These are phyloP conservation scores for Blera fallax DNA, from an alignment of 2,888 invertebrate genomes.

Conservation along the genomic window DNA sequence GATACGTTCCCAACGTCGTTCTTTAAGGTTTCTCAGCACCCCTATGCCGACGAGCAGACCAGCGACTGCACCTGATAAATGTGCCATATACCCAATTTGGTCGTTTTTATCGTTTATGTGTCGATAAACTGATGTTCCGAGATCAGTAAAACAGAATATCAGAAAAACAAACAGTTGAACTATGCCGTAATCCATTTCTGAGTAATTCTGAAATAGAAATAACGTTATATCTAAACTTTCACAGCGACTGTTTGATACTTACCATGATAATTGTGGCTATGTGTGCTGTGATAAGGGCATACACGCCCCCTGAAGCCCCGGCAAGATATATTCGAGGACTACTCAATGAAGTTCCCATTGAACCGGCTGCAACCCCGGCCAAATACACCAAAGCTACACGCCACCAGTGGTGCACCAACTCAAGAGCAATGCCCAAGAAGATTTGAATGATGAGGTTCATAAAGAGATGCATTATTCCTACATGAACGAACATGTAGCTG, in stretches of 20 bases:
- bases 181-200: constrained; percentile 97
- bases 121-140: constrained; percentile 95
- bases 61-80: constrained; percentile 94
- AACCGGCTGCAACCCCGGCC: constrained; percentile 92
- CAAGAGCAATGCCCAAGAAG: constrained; percentile 95
- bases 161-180: constrained; percentile 92
- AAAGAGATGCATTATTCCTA: constrained; percentile 93
- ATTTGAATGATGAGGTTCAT: constrained; percentile 96
- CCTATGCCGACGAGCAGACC: constrained; percentile 92
- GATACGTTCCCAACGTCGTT: constrained; percentile 90
- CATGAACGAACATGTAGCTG: constrained; percentile 98
- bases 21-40: constrained; percentile 91
- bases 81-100: constrained; percentile 96
- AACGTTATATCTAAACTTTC: neutral
- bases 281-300: constrained; percentile 96
- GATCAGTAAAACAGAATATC: constrained; percentile 90
- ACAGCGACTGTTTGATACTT: neutral
- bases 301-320: constrained; percentile 97
- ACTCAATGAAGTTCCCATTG: constrained; percentile 90
- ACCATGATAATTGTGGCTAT: constrained; percentile 93
- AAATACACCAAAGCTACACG: constrained; percentile 92
- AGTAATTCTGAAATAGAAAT: constrained; percentile 90
- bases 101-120: constrained; percentile 87
- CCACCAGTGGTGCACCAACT: constrained; percentile 98
- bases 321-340: constrained; percentile 92